A percentile compares a stretch with the other conserved stretches of the same genome.
Conservation (phyloP, 1,140 invertebrate species). For the Formica selysi region DNA sequence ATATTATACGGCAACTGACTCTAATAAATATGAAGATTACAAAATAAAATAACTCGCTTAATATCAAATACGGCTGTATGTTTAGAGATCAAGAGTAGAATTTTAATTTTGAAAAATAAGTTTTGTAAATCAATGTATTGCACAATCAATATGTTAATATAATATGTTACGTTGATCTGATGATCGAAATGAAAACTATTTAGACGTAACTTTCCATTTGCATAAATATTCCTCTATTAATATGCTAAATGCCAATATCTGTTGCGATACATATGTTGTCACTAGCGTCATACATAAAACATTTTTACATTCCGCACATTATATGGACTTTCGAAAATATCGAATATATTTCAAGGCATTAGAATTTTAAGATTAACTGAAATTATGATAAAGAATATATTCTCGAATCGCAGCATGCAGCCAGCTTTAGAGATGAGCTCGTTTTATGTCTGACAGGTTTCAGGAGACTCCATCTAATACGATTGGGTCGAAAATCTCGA, state of each 20-base stretch:
- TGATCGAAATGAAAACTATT: constrained; percentile 24
- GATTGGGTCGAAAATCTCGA: constrained; percentile 52
- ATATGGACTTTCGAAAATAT: not conserved
- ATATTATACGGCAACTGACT: not conserved
- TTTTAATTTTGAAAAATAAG: not conserved
- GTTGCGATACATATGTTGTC: not conserved
- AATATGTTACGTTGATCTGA: constrained; percentile 26
- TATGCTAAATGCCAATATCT: not conserved
- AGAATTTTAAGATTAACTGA: constrained; percentile 4
- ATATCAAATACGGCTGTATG: not conserved
- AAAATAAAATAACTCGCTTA: not conserved
- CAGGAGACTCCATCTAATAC: not conserved
- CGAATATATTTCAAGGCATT: not conserved
- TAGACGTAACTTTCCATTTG: not conserved
- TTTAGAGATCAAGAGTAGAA: constrained; percentile 5
- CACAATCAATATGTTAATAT: constrained; percentile 15
- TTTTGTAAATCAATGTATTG: not conserved
- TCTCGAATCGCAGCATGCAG: not conserved
- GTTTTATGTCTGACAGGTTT: too few species aligned
- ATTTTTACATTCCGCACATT: constrained; percentile 12
- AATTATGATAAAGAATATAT: not conserved
- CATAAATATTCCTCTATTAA: constrained; percentile 26
- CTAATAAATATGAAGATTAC: not conserved
- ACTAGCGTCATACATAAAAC: not conserved
- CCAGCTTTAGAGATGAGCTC: too few species aligned